Conservation (phyloP, 2,888 invertebrate genomes). For the Copidosoma aretas region DNA sequence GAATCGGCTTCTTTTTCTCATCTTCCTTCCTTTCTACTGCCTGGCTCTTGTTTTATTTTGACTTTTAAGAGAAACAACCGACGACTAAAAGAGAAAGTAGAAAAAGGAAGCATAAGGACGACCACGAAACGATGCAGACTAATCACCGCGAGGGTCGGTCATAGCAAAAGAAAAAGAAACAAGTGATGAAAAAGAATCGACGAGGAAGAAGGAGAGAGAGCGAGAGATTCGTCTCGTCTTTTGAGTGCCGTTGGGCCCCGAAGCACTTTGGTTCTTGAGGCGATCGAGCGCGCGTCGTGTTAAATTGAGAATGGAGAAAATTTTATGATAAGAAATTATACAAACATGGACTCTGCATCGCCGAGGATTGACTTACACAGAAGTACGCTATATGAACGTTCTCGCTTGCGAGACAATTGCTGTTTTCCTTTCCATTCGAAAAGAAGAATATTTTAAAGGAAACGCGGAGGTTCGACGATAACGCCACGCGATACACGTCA, state of each 20-base stretch:
- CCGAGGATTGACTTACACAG: not conserved
- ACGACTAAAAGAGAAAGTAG: slow-evolving; percentile 13
- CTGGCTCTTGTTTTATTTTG: slow-evolving; percentile 34
- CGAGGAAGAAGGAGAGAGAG: slow-evolving; percentile 26
- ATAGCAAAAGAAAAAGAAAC: not conserved
- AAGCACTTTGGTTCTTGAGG: slow-evolving; percentile 8
- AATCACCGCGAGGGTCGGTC: slow-evolving; percentile 32
- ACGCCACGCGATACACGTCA: not conserved
- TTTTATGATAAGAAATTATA: not conserved
- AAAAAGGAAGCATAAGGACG: slow-evolving; percentile 27
- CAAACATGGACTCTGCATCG: not conserved
- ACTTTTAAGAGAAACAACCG: slow-evolving; percentile 26
- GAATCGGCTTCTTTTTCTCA: slow-evolving; percentile 35
- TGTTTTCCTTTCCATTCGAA: not conserved
- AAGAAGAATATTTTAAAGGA: not conserved
- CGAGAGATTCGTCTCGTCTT: slow-evolving; percentile 24
- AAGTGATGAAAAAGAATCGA: no score
- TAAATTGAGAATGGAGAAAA: not conserved
- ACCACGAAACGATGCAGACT: slow-evolving; percentile 11
- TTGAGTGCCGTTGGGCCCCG: slow-evolving; percentile 19
- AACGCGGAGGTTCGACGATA: no score
- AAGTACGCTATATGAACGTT: not conserved
- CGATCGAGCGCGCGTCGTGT: not conserved
- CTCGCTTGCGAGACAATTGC: not conserved
- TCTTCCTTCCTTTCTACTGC: slow-evolving; percentile 38